A percentile compares a stretch with the other conserved stretches of the same genome.
Conservation (phyloP, 2,797 vertebrate genomes). For the Melanotaenia boesemani region DNA sequence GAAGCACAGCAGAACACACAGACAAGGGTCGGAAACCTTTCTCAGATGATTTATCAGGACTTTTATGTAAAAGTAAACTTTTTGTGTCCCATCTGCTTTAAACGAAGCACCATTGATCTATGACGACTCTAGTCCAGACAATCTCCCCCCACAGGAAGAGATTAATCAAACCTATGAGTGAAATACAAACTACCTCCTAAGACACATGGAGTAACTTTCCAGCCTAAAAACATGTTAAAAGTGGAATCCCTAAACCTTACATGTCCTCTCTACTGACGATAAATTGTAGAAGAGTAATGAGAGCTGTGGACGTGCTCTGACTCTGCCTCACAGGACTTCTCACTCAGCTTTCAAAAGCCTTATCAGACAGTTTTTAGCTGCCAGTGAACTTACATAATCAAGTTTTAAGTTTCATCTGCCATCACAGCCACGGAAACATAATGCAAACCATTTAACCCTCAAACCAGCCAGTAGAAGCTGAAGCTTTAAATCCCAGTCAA, state of each 20-base stretch:
- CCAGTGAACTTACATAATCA: not conserved
- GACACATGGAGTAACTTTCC: not conserved
- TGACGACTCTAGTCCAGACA: not conserved
- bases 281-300: not conserved
- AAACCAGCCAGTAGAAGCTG: not conserved
- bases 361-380: not conserved
- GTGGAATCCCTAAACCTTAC: constrained; percentile 1
- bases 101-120: constrained; percentile 27
- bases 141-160: constrained; percentile 27
- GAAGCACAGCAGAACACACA: constrained; percentile 47
- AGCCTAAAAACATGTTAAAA: not conserved
- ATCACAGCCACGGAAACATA: not conserved
- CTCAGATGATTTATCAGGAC: constrained; percentile 15
- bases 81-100: constrained; percentile 5
- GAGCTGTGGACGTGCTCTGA: not conserved
- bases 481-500: too few species aligned
- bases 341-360: not conserved
- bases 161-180: constrained; percentile 29
- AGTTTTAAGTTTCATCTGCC: not conserved
- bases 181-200: constrained; percentile 25
- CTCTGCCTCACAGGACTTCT: constrained; percentile 16
- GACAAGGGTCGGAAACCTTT: constrained; percentile 16
- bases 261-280: constrained; percentile 1
- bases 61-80: constrained; percentile 20
- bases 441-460: not conserved